phyloP scores from a whole-genome alignment of 1,140 invertebrate genomes.

The Adelges cooleyi region DNA sequence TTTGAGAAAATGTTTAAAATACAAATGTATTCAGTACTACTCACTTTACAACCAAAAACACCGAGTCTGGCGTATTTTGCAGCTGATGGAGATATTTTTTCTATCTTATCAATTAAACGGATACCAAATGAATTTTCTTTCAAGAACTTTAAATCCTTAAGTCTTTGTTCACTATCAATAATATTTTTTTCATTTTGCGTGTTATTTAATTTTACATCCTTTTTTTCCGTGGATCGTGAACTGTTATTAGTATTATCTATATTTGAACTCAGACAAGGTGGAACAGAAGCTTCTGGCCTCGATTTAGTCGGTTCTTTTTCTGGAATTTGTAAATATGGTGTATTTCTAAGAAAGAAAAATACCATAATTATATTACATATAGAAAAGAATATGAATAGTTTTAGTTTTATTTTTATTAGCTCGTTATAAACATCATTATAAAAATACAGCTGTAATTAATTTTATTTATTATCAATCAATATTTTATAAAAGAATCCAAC shows the following conservation, averaged over 20 bases:
- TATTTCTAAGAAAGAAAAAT: no score
- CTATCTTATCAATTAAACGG: neutral
- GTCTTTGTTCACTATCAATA: neutral
- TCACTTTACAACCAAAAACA: constrained; percentile 21
- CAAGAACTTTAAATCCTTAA: neutral
- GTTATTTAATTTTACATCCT: neutral
- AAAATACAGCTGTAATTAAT: no score
- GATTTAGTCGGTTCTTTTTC: constrained; percentile 1
- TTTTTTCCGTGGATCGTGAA: neutral
- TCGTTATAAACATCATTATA: no score
- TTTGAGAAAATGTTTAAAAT: neutral
- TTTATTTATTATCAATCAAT: no score
- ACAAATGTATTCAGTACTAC: neutral
- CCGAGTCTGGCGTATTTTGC: constrained; percentile 22
- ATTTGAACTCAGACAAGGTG: neutral
- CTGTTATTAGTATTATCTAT: neutral
- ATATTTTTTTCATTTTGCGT: neutral
- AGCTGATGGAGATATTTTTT: constrained; percentile 11
- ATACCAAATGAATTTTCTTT: neutral
- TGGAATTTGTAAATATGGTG: no score
- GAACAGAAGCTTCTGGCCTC: neutral
- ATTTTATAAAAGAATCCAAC: no score
- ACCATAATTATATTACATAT: no score
- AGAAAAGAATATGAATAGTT: no score
- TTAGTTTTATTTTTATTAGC: no score